phyloP scores from a whole-genome alignment of 2,113 vertebrate species.

The Upupa epops region DNA sequence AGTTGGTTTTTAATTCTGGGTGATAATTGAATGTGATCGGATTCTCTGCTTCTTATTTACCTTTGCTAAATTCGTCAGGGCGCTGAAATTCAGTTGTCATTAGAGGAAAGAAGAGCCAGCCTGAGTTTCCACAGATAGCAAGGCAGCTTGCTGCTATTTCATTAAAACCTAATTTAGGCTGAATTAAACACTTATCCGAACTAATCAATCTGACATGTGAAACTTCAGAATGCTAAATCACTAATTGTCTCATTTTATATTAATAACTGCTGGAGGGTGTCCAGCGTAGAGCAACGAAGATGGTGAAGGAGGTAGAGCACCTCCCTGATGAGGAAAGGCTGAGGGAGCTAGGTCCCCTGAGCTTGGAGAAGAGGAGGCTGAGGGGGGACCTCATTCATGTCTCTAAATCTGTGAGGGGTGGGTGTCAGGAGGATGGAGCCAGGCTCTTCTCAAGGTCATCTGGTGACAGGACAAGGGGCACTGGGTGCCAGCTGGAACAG shows the following conservation, averaged over 20 bases:
- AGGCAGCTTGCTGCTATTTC: neutral
- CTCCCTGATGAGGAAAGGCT: too few species aligned
- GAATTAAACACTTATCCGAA: conserved; percentile 12
- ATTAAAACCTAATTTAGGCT: conserved; percentile 24
- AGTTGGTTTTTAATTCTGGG: neutral
- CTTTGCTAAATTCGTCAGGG: neutral
- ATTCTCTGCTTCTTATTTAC: neutral
- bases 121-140: neutral
- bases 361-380: too few species aligned
- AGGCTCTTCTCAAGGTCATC: too few species aligned
- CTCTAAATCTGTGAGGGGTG: too few species aligned
- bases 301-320: too few species aligned
- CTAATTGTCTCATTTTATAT: neutral
- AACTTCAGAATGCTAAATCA: neutral
- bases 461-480: too few species aligned
- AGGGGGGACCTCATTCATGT: too few species aligned
- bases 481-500: too few species aligned
- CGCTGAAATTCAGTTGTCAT: neutral
- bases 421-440: too few species aligned
- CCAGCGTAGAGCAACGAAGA: too few species aligned
- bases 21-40: neutral
- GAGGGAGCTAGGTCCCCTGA: too few species aligned
- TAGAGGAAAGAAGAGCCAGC: neutral
- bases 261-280: too few species aligned
- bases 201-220: neutral